Evolutionary conservation across 2,888 invertebrate genomes (phyloP).

Genomic region (Agrenia bidenticulata): DNA sequence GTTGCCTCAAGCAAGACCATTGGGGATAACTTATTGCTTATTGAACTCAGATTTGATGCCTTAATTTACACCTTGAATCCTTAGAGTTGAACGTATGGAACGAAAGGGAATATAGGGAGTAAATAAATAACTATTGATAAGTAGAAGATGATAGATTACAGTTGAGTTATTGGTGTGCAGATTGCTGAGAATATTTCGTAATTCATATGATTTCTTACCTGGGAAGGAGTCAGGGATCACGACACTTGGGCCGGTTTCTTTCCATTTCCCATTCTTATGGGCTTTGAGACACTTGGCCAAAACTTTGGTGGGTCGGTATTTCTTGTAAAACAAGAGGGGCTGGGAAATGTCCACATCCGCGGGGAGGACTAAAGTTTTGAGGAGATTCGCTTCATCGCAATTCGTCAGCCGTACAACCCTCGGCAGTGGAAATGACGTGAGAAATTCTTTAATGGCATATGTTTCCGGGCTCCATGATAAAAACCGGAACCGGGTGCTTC

Average conservation of each 20-base stretch:
- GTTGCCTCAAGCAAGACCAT: too few species aligned
- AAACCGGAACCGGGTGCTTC: conserved; percentile 48
- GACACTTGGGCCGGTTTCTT: conserved; percentile 60
- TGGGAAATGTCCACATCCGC: conserved; percentile 57
- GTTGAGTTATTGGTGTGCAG: too few species aligned
- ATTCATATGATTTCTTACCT: conserved; percentile 58
- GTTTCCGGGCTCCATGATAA: conserved; percentile 50
- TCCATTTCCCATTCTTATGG: conserved; percentile 52
- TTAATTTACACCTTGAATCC: too few species aligned
- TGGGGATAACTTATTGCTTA: too few species aligned
- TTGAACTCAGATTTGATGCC: too few species aligned
- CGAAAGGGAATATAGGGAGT: too few species aligned
- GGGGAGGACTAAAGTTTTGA: conserved; percentile 46
- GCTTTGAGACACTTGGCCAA: conserved; percentile 62
- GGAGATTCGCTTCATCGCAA: conserved; percentile 47
- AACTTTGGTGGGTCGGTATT: conserved; percentile 65
- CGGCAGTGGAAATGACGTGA: conserved; percentile 46
- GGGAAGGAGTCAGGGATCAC: conserved; percentile 69
- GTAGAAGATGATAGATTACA: too few species aligned
- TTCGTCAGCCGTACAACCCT: conserved; percentile 51
- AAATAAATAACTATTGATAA: too few species aligned
- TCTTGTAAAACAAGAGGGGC: conserved; percentile 66
- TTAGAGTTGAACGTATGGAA: too few species aligned
- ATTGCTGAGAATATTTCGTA: not conserved
- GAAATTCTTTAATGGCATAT: conserved; percentile 44